These are phyloP conservation scores for Leptonema lineaticorne DNA, from an alignment of 1,140 invertebrate genomes.

Conservation along the genomic window DNA sequence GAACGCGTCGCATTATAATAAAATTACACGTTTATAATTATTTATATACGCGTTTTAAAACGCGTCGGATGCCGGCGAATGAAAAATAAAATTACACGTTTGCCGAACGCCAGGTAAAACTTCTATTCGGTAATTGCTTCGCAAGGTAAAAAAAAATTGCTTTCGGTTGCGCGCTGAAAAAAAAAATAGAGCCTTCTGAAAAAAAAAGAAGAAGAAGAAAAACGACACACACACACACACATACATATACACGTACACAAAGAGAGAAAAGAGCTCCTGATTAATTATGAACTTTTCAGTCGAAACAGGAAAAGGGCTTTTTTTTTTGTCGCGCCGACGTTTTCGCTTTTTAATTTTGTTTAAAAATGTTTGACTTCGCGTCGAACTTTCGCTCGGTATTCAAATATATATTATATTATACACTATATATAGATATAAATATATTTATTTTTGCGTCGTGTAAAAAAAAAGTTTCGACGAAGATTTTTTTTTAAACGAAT, in stretches of 20 bases:
- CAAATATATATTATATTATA: too few species aligned
- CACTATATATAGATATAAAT: too few species aligned
- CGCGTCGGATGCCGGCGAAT: too few species aligned
- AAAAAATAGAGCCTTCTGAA: too few species aligned
- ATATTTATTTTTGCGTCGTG: too few species aligned
- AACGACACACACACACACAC: not conserved
- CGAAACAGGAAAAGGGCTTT: not conserved
- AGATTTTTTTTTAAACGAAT: too few species aligned
- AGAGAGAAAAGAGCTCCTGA: not conserved
- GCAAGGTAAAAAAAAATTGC: not conserved
- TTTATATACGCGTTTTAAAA: too few species aligned
- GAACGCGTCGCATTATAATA: too few species aligned
- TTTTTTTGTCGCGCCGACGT: not conserved
- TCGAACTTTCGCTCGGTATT: not conserved
- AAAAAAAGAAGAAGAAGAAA: not conserved
- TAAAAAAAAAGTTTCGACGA: too few species aligned
- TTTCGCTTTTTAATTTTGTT: not conserved
- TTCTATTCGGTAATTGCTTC: constrained; percentile 3
- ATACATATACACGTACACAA: not conserved
- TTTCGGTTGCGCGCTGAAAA: not conserved
- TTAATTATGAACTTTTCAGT: constrained; percentile 2
- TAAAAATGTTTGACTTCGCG: not conserved
- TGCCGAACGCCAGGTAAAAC: not conserved
- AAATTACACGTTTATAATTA: too few species aligned
- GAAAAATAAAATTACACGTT: too few species aligned